Evolutionary conservation across 2,888 invertebrate species (phyloP).

Genomic region (Psococerastis gibbosa): DNA sequence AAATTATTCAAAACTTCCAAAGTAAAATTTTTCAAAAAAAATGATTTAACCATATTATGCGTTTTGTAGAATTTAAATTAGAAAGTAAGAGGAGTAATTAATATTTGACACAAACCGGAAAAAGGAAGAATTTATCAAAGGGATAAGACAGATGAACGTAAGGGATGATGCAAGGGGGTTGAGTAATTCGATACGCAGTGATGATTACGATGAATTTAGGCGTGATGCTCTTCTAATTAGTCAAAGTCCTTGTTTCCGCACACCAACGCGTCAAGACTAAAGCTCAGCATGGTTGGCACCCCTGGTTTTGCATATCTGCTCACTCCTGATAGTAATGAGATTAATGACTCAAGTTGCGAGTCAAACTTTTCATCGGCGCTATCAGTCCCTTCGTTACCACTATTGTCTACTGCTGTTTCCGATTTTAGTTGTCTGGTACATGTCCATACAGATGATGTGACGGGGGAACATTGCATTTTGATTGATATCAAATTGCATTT

Average conservation of each 20-base stretch:
- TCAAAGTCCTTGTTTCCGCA: constrained; percentile 5
- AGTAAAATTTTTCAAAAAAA: constrained; percentile 3
- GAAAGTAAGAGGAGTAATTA: constrained; percentile 10
- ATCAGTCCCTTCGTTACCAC: constrained; percentile 3
- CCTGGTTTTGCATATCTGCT: constrained; percentile 6
- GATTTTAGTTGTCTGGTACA: too few relatives aligned
- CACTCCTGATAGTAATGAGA: constrained; percentile 6
- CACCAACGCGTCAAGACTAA: not conserved
- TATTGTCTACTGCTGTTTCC: constrained; percentile 3
- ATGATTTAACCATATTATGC: constrained; percentile 6
- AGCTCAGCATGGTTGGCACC: constrained; percentile 2
- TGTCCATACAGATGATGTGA: too few relatives aligned
- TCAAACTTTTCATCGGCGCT: constrained; percentile 3
- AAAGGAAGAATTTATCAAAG: constrained; percentile 11
- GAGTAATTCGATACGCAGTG: constrained; percentile 8
- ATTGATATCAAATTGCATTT: too few relatives aligned
- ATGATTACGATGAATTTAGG: constrained; percentile 9
- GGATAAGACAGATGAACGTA: constrained; percentile 8
- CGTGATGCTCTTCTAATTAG: constrained; percentile 8
- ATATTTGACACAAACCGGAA: constrained; percentile 11
- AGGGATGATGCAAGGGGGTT: not conserved
- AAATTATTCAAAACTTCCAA: not conserved
- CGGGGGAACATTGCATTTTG: too few relatives aligned
- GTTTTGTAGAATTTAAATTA: constrained; percentile 10
- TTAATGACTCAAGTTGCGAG: constrained; percentile 4